phyloP scores from a whole-genome alignment of 2,113 vertebrate genomes.

The Gorilla gorilla region DNA sequence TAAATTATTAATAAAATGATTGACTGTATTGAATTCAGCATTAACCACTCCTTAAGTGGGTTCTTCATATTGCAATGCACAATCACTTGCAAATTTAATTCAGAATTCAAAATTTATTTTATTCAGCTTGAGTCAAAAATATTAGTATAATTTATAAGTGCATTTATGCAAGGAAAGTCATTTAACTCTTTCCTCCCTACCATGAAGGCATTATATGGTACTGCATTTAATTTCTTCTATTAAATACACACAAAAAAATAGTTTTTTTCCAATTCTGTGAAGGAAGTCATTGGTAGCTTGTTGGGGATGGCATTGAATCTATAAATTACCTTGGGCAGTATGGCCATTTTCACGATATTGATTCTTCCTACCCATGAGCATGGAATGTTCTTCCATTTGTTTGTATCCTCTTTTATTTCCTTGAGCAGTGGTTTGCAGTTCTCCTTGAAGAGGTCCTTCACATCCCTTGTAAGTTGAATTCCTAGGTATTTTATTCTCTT shows the following conservation, averaged over 20 bases:
- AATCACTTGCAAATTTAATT: constrained; percentile 11
- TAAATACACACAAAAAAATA: not conserved
- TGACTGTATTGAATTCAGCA: not conserved
- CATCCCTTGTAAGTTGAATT: too few species aligned
- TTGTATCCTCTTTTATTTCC: too few species aligned
- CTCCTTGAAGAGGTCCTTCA: too few species aligned
- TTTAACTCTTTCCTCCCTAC: not conserved
- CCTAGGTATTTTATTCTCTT: too few species aligned
- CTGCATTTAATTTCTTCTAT: constrained; percentile 6
- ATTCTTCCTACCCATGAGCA: too few species aligned
- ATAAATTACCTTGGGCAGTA: too few species aligned
- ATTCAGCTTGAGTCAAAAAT: not conserved
- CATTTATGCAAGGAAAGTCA: not conserved
- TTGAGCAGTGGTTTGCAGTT: too few species aligned
- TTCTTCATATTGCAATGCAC: not conserved
- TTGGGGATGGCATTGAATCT: too few species aligned
- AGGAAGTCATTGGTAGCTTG: too few species aligned
- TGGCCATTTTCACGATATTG: too few species aligned
- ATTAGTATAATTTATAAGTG: not conserved
- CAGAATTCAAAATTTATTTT: constrained; percentile 32
- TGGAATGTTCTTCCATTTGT: too few species aligned
- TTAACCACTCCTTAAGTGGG: not conserved
- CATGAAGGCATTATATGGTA: not conserved
- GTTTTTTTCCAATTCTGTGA: too few species aligned
- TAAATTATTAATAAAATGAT: not conserved